Conservation (phyloP, 2,797 vertebrate species). For the Selene dorsalis region DNA sequence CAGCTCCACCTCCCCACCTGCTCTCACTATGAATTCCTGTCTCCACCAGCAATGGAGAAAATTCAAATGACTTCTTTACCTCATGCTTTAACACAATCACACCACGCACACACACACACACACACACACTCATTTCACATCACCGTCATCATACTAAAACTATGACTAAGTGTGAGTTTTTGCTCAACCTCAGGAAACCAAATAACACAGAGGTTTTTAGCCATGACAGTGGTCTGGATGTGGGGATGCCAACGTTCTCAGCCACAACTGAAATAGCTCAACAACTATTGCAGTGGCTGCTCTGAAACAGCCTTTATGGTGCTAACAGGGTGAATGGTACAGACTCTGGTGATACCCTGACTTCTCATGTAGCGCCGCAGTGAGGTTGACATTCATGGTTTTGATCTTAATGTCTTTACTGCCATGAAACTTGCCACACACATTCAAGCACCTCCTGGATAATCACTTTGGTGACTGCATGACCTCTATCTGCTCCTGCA, state of each 20-base stretch:
- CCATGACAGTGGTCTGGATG: not conserved
- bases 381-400: not conserved
- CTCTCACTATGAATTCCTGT: slow-evolving; percentile 44
- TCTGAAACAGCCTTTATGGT: not conserved
- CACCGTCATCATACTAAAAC: not conserved
- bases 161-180: not conserved
- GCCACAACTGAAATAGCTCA: not conserved
- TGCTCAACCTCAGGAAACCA: slow-evolving; percentile 9
- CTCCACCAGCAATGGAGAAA: slow-evolving; percentile 14
- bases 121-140: slow-evolving; percentile 10
- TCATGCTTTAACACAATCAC: too few relatives aligned
- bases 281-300: not conserved
- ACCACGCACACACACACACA: not conserved
- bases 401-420: not conserved
- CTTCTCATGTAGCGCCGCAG: not conserved
- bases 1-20: slow-evolving; percentile 66
- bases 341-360: not conserved
- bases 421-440: too few relatives aligned
- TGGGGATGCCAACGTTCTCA: not conserved
- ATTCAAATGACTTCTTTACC: slow-evolving; percentile 11
- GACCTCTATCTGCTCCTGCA: not conserved
- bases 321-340: not conserved
- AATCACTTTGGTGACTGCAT: not conserved
- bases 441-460: not conserved
- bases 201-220: not conserved